Base-by-base conservation (phyloP, 2,113 vertebrate genomes). In the Thomomys bottae region DNA sequence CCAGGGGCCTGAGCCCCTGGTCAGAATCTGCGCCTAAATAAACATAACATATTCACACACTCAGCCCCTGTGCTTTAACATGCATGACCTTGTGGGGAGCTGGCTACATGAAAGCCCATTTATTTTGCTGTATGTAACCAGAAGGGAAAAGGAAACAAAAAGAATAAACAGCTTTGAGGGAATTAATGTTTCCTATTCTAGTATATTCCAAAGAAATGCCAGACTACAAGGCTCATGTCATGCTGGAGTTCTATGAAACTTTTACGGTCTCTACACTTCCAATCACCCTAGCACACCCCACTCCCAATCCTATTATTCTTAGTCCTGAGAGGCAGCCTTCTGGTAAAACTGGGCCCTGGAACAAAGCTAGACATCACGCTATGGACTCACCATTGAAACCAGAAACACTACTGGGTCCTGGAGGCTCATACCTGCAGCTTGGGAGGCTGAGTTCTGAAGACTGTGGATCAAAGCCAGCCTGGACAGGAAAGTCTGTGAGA, bases 181-280 rank as follows among this genome's bases (percentile, higher is more conserved):
- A 34, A 72, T 93, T 61, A 38, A 17, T 2, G 23, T 17, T 77
- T 38, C 59, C 76, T 54, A 18, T 54, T 10, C 34, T 10, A 40
- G 26, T 15, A 63, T 88, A 57, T 68, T 92, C 72, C 71, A n/a
- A 71, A 57, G 84, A 42, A 40, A 67, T 61, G n/a, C 89, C 89
- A 90, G 91, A 86, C 61, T 23, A 9, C 18, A 11, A 34, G 6
- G 14, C 79, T 87, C 85, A 57, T 20, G 57, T 10, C 26, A 3
- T n/a, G 6, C 26, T 36, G 14, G 63, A 32, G 40, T n/a, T 64
- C 66, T 8, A 70, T 9, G 34, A 54, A 54, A 72, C 42, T 9
- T 12, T 8, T 4, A 49, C 57, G 3, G 40, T 20, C 38, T 2
- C 1, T 40, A 21, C 34, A 0, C 59, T 28, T 34, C n/a, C 59